Percentiles rank a stretch among this genome's conserved stretches.
Evolutionary conservation across 2,888 invertebrate species (phyloP).

Genomic region (Hecatera dysodea): DNA sequence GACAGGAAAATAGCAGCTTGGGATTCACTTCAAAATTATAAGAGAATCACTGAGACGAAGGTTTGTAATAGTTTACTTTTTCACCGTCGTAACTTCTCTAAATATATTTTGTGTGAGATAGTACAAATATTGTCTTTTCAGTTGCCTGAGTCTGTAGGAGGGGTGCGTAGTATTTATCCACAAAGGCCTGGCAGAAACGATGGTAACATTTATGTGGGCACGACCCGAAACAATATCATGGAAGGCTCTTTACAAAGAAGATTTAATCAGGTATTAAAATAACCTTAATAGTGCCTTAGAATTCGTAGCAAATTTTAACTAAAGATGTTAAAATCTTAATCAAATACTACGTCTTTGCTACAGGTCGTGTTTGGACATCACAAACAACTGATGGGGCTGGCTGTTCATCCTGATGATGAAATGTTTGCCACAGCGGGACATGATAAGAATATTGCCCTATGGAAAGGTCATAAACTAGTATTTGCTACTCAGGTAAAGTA

Average conservation of each 20-base stretch:
- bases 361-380: conserved; percentile 97
- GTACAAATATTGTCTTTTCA: conserved; percentile 76
- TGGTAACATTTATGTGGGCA: conserved; percentile 97
- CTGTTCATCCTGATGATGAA: conserved; percentile 97
- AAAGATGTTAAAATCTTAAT: no score
- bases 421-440: conserved; percentile 98
- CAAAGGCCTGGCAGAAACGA: conserved; percentile 97
- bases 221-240: conserved; percentile 96
- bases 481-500: conserved; percentile 95
- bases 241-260: conserved; percentile 97
- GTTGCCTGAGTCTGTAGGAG: conserved; percentile 97
- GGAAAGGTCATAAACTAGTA: conserved; percentile 96
- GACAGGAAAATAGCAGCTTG: conserved; percentile 97
- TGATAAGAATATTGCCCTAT: conserved; percentile 97
- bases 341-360: conserved; percentile 33
- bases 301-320: no score
- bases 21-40: conserved; percentile 97
- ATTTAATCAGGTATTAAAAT: conserved; percentile 93
- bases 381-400: conserved; percentile 96
- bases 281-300: no score
- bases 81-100: not conserved
- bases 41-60: conserved; percentile 97
- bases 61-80: conserved; percentile 79
- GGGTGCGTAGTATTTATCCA: conserved; percentile 96
- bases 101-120: not conserved